A percentile compares a stretch with the other conserved stretches of the same genome.
Conservation (phyloP, 2,888 invertebrate genomes). For the Lamproptera curius region DNA sequence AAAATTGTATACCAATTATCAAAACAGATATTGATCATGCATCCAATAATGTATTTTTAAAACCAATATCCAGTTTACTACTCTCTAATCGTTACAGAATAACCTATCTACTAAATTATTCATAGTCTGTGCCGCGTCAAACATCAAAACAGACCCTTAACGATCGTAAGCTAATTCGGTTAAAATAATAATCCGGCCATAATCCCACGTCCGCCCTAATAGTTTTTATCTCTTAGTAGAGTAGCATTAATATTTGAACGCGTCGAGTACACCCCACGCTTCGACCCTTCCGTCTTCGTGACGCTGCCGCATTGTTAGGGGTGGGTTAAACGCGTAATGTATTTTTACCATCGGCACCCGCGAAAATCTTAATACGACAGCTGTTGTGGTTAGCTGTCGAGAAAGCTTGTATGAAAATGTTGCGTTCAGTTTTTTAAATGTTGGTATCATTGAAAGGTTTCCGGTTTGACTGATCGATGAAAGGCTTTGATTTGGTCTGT, state of each 20-base stretch:
- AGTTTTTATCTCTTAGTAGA: constrained; percentile 70
- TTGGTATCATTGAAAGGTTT: not conserved
- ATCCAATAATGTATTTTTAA: too few species aligned
- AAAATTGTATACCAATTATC: too few species aligned
- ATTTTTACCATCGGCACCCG: constrained; percentile 7
- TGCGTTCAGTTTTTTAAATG: too few species aligned
- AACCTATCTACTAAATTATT: constrained; percentile 5
- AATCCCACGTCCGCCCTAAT: constrained; percentile 65
- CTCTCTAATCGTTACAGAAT: too few species aligned
- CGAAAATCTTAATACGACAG: not conserved
- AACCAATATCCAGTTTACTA: too few species aligned
- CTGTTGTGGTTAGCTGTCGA: not conserved
- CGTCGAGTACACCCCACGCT: constrained; percentile 34
- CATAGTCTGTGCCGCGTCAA: constrained; percentile 45
- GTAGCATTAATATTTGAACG: constrained; percentile 70
- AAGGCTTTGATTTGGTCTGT: too few species aligned
- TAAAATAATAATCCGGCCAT: constrained; percentile 74
- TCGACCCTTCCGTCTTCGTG: constrained; percentile 32
- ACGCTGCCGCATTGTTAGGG: constrained; percentile 25
- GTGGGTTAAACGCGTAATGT: constrained; percentile 10
- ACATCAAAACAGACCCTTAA: constrained; percentile 46
- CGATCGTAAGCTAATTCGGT: constrained; percentile 73
- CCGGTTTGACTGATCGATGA: too few species aligned
- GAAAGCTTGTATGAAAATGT: too few species aligned
- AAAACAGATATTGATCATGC: too few species aligned